Percentiles rank a stretch among this genome's conserved stretches.
Evolutionary conservation across 2,888 invertebrate genomes (phyloP).

Genomic region (Scotopteryx bipunctaria): DNA sequence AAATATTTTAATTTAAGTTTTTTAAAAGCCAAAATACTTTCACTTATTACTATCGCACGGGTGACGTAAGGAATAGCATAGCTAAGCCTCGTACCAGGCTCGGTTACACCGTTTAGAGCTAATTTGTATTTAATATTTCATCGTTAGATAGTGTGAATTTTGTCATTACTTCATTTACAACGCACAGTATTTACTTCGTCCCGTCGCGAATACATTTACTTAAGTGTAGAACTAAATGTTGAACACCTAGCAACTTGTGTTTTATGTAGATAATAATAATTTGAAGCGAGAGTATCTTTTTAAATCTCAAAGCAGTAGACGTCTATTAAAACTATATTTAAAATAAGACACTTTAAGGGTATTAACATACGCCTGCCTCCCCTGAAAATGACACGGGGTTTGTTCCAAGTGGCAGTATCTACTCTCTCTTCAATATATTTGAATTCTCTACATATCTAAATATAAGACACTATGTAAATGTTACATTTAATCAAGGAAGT

Average conservation of each 20-base stretch:
- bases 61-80: slow-evolving; percentile 40
- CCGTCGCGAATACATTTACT: slow-evolving; percentile 10
- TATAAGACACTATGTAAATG: slow-evolving; percentile 41
- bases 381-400: slow-evolving; percentile 31
- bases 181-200: slow-evolving; percentile 26
- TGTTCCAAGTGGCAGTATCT: slow-evolving; percentile 12
- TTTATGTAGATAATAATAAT: slow-evolving; percentile 21
- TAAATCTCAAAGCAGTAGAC: slow-evolving; percentile 7
- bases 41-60: slow-evolving; percentile 58
- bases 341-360: slow-evolving; percentile 2
- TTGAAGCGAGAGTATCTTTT: slow-evolving; percentile 26
- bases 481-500: slow-evolving; percentile 6
- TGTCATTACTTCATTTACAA: slow-evolving; percentile 18
- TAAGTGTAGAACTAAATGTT: slow-evolving; percentile 19
- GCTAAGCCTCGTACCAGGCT: slow-evolving; percentile 54
- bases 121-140: slow-evolving; percentile 37
- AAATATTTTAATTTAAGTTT: neutral
- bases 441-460: slow-evolving; percentile 61
- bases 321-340: slow-evolving; percentile 4
- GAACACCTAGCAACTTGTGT: slow-evolving; percentile 23
- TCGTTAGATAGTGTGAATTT: slow-evolving; percentile 32
- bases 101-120: slow-evolving; percentile 45
- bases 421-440: slow-evolving; percentile 48
- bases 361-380: slow-evolving; percentile 17
- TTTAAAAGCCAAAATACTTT: slow-evolving; percentile 25